Base-by-base conservation (phyloP, 2,797 vertebrate species). In the Peromyscus nudipes region DNA sequence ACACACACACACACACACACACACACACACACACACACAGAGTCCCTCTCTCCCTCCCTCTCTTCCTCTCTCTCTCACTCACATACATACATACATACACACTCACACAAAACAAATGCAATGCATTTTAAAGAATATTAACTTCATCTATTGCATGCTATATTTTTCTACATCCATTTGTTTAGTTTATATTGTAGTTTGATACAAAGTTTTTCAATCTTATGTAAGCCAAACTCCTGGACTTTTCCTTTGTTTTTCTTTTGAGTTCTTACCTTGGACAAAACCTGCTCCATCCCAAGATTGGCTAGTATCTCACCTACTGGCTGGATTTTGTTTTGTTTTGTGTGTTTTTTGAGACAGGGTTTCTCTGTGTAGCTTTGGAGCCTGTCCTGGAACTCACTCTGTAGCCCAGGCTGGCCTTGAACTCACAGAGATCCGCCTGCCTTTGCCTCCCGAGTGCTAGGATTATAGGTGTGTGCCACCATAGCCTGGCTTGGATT, bases 71-170 rank as follows among this genome's bases (percentile, higher is more conserved):
- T n/a, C 34, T n/a, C n/a, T 23, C n/a, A 23, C 69, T n/a, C 69
- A 71, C 34, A 29, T 12, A 29, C 27, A 69, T 17, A 43, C 40
- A 75, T 21, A 40, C 37, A 75, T 21, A 40, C 37, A 27, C 75
- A 29, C n/a, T 14, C 55, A 60, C 43, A 62, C 23, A 46, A 6
- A 27, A 19, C 16, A 84, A 43, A 46, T 34, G 11, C 25, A 69
- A 69, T 96, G 46, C 17, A 34, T 65, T 46, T 46, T 21, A 84
- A 96, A 88, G 23, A 89, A 80, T 89, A 79, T 82, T 95, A 92
- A 80, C 84, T 92, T 96, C 79, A 80, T 69, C 52, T 90, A 71
- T 82, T 88, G 34, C 31, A 67, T 10, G 27, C 52, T 85, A 85
- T 29, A 55, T 91, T 89, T 91, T 49, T 27, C 80, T 91, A 60